phyloP scores from a whole-genome alignment of 2,888 invertebrate species.

The Harpagoxenus sublaevis region DNA sequence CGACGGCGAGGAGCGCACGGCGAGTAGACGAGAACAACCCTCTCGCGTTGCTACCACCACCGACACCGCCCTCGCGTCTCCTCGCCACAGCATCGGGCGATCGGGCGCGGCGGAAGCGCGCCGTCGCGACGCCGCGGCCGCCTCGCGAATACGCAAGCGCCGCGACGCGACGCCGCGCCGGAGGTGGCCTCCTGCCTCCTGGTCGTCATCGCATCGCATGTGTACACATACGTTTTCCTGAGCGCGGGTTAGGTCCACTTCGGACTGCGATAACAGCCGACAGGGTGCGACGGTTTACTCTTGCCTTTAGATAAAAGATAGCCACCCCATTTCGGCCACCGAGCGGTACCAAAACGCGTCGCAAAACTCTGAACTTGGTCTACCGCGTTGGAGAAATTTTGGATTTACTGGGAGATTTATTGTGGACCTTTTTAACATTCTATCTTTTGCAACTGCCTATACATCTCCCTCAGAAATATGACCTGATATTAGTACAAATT shows the following conservation, averaged over 20 bases:
- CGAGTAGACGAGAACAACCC: slow-evolving; percentile 61
- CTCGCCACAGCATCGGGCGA: slow-evolving; percentile 62
- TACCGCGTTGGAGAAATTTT: neutral
- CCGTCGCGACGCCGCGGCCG: slow-evolving; percentile 69
- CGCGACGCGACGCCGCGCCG: neutral
- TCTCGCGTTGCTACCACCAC: slow-evolving; percentile 68
- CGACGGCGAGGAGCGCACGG: slow-evolving; percentile 57
- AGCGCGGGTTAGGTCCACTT: slow-evolving; percentile 69
- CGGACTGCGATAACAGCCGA: slow-evolving; percentile 57
- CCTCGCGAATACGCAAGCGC: slow-evolving; percentile 65
- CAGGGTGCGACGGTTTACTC: slow-evolving; percentile 43
- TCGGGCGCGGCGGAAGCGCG: slow-evolving; percentile 70
- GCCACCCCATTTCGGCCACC: neutral
- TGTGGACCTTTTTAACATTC: neutral
- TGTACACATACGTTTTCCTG: slow-evolving; percentile 37
- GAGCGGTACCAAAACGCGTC: neutral
- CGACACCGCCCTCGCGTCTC: slow-evolving; percentile 76
- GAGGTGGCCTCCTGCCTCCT: slow-evolving; percentile 11
- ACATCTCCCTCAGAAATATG: neutral
- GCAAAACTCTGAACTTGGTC: neutral
- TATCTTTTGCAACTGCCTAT: neutral
- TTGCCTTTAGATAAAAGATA: slow-evolving; percentile 31
- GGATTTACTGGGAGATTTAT: neutral
- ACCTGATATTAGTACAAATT: slow-evolving; percentile 9
- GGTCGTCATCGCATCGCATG: slow-evolving; percentile 12